A percentile compares a stretch with the other conserved stretches of the same genome.
phyloP scores from a whole-genome alignment of 2,113 vertebrate genomes.

The Pomatostomus ruficeps region DNA sequence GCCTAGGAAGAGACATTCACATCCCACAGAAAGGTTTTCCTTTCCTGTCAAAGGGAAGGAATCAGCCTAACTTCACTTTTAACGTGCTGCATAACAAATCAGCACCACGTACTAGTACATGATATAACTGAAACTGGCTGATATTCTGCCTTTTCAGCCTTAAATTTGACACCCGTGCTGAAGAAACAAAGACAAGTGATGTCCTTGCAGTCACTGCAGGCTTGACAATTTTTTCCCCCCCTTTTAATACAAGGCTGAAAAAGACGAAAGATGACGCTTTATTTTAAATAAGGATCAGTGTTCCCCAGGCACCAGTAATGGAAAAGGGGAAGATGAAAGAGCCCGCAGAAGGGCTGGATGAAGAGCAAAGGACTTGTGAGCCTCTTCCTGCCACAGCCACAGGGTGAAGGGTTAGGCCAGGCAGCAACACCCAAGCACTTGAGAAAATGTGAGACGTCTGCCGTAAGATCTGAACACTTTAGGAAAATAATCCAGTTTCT shows the following conservation, averaged over 20 bases:
- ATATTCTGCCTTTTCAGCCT: background rate
- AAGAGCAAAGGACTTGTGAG: background rate
- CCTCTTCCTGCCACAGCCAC: background rate
- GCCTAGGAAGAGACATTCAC: background rate
- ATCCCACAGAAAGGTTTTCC: background rate
- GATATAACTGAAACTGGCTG: background rate
- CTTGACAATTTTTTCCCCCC: background rate
- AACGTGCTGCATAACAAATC: background rate
- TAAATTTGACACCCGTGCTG: background rate
- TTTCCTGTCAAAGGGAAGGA: background rate
- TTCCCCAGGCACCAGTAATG: background rate
- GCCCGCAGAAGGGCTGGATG: background rate
- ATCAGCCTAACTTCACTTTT: background rate
- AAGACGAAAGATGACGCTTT: background rate
- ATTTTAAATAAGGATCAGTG: background rate
- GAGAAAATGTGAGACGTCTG: background rate
- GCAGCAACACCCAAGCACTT: background rate
- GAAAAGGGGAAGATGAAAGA: background rate
- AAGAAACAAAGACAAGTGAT: background rate
- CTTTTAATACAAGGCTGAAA: background rate
- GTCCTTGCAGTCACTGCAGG: rapidly evolving
- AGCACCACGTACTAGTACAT: background rate
- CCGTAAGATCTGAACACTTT: background rate
- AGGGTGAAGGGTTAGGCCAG: background rate
- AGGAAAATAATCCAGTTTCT: background rate